A percentile compares a stretch with the other conserved stretches of the same genome.
phyloP scores from a whole-genome alignment of 2,113 vertebrate species.

The Lycaon pictus region DNA sequence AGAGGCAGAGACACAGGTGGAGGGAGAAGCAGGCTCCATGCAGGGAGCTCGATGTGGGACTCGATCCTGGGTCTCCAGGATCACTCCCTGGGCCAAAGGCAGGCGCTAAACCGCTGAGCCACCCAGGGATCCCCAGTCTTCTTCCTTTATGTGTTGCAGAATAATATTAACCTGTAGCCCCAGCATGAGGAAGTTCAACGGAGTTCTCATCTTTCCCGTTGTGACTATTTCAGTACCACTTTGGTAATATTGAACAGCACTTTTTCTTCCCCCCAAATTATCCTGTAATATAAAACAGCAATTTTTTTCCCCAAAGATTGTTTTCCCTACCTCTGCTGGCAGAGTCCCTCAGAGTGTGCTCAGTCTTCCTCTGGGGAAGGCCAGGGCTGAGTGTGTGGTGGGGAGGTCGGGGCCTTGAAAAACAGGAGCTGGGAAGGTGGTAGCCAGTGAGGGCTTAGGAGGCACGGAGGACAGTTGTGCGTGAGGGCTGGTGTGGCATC shows the following conservation, averaged over 20 bases:
- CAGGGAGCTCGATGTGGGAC: too few relatives aligned
- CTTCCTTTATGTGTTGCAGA: neutral
- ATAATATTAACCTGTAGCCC: neutral
- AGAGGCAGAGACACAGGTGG: too few relatives aligned
- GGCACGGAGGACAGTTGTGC: neutral
- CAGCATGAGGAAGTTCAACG: neutral
- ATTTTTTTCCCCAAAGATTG: rapidly evolving
- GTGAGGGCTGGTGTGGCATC: neutral
- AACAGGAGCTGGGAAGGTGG: neutral
- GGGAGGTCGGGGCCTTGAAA: neutral
- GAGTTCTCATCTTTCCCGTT: neutral
- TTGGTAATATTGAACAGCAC: neutral
- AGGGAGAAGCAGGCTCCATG: too few relatives aligned
- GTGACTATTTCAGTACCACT: neutral
- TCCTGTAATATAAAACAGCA: neutral
- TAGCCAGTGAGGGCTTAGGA: neutral
- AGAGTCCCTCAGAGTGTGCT: neutral
- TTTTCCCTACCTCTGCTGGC: constrained; percentile 13
- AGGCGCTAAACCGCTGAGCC: too few relatives aligned
- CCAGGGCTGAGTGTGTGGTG: neutral
- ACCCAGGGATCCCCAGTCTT: too few relatives aligned
- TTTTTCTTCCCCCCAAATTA: neutral
- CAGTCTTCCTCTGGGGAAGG: neutral
- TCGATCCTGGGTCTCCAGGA: too few relatives aligned
- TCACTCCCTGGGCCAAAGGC: too few relatives aligned